A percentile compares a stretch with the other conserved stretches of the same genome.
Conservation (phyloP, 2,113 vertebrate genomes). For the Myanophis thanlyinensis region DNA sequence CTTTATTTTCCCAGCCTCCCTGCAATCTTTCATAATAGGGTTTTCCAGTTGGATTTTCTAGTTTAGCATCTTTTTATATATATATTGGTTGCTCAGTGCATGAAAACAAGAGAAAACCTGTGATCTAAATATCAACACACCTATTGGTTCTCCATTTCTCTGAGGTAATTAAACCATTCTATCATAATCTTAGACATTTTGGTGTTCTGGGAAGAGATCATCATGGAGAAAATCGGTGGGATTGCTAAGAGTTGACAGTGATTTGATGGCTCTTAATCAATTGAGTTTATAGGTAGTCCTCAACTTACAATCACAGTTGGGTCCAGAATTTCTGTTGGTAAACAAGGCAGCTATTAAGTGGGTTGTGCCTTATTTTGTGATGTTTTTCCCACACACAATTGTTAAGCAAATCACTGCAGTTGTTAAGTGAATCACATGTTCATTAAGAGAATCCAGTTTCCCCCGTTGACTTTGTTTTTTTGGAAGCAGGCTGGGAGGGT, state of each 20-base stretch:
- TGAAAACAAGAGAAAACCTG: not conserved
- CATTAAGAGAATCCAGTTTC: not conserved
- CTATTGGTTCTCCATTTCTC: not conserved
- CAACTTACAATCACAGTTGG: not conserved
- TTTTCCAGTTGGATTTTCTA: not conserved
- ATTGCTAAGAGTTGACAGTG: not conserved
- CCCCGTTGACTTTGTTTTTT: not conserved
- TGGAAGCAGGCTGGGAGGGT: not conserved
- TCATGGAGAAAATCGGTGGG: not conserved
- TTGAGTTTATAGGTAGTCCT: not conserved
- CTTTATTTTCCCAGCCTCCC: not conserved
- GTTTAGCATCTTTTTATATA: not conserved
- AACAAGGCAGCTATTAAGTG: not conserved
- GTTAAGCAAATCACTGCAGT: not conserved
- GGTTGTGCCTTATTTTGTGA: not conserved
- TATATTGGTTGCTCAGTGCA: not conserved
- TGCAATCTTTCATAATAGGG: not conserved
- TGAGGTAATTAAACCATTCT: not conserved
- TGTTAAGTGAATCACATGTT: not conserved
- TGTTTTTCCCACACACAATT: not conserved
- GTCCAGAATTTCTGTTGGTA: not conserved
- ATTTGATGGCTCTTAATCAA: not conserved
- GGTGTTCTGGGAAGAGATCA: not conserved
- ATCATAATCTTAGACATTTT: not conserved
- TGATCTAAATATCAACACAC: not conserved